A percentile compares a stretch with the other conserved stretches of the same genome.
These are phyloP conservation scores for Neosilurus mollespiculum DNA, from an alignment of 2,797 vertebrate genomes.

Conservation along the genomic window DNA sequence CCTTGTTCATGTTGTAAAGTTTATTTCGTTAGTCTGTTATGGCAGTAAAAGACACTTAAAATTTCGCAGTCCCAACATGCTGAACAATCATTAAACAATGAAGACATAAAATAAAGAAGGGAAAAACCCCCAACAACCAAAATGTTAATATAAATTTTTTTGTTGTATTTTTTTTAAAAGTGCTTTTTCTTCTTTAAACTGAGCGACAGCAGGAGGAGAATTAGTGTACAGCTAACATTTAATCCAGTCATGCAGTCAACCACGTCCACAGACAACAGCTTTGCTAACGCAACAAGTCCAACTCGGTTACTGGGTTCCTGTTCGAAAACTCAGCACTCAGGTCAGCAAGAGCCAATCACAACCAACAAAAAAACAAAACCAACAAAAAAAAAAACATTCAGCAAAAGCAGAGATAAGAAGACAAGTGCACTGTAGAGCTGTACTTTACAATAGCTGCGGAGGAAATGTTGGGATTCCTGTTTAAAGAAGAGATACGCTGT, in stretches of 20 bases:
- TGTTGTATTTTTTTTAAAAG: conserved; percentile 64
- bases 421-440: conserved; percentile 57
- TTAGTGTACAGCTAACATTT: conserved; percentile 81
- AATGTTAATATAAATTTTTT: conserved; percentile 58
- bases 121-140: conserved; percentile 67
- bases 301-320: conserved; percentile 63
- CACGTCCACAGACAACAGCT: conserved; percentile 75
- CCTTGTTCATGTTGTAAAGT: conserved; percentile 75
- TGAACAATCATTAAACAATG: conserved; percentile 86
- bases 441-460: conserved; percentile 55
- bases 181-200: conserved; percentile 74
- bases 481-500: conserved; percentile 60
- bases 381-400: conserved; percentile 5
- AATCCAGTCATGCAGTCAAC: conserved; percentile 86
- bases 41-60: conserved; percentile 94
- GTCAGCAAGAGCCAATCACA: conserved; percentile 41
- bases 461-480: conserved; percentile 56
- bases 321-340: conserved; percentile 47
- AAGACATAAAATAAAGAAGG: conserved; percentile 75
- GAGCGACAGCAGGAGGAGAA: conserved; percentile 82
- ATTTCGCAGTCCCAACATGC: conserved; percentile 95
- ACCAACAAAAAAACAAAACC: conserved; percentile 22
- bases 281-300: conserved; percentile 76
- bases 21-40: conserved; percentile 88
- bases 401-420: conserved; percentile 64